Evolutionary conservation across 2,113 vertebrate species (phyloP), one percentile per base, ranked within the genome.

Genomic region (Charadrius vociferus): DNA sequence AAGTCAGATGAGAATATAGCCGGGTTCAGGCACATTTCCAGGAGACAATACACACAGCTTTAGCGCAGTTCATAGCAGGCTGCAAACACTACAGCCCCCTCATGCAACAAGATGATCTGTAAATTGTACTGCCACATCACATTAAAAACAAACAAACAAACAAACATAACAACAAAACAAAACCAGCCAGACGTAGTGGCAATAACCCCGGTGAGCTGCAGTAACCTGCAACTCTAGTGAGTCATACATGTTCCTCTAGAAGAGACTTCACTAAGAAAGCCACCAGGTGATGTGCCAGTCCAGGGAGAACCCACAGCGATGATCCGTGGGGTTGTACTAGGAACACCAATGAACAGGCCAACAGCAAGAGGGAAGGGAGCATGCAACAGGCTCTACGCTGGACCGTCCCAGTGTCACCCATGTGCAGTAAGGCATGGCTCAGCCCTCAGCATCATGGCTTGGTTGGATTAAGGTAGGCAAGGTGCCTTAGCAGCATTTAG

Each of bases 321-420:
- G 27, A 47, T 15, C 16, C 1, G 0, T 1, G 4, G 30, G 12
- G 8, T 27, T 74, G 36, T 41, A 39, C 24, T 27, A 27, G 16
- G 66, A 81, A 36, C 30, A 34, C 18, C 9, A 20, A 45, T 5
- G 12, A 55, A 36, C 8, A 62, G 18, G 10, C 32, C 77, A 77
- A 23, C 27, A 77, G 27, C 20, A 52, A 56, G 62, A 0, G 0
- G 21, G 22, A 49, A 86, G 11, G 5, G 19, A 63, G 16, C 22
- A 50, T 3, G 1, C 32, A 58, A 14, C 9, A 3, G 1, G 32
- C 12, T 50, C 32, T 56, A 7, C 2, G 1, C 41, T 50, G 43
- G 36, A 56, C 41, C 63, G 77, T 56, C 20, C 15, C 49, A 50
- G 27, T 22, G 6, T 29, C 41, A 34, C 7, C 23, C 7, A 1